Evolutionary conservation across 1,140 invertebrate species (phyloP).

Genomic region (Neodiprion virginianus): DNA sequence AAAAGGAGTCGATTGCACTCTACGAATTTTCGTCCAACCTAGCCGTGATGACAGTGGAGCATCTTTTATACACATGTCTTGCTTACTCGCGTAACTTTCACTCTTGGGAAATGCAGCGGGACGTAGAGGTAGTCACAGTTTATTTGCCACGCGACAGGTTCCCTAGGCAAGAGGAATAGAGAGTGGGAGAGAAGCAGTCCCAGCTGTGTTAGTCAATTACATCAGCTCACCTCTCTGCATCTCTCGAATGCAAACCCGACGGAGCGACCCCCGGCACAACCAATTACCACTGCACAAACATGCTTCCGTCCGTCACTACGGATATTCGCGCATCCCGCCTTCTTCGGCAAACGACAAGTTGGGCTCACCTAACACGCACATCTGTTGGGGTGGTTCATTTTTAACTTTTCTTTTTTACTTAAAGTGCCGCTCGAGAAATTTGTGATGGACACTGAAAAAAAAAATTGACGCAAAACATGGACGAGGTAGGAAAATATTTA

Average conservation of each 20-base stretch:
- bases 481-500: no score
- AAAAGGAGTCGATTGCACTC: no score
- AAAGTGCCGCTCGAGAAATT: no score
- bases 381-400: no score
- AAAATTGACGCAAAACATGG: no score
- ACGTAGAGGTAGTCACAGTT: neutral
- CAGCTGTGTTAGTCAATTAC: constrained; percentile 2
- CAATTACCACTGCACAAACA: neutral
- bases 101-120: neutral
- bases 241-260: neutral
- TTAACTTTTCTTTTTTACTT: no score
- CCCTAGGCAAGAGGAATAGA: neutral
- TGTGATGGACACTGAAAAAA: no score
- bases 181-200: neutral
- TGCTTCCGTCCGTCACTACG: neutral
- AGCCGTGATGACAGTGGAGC: neutral
- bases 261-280: neutral
- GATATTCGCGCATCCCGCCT: no score
- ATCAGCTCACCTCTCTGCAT: neutral
- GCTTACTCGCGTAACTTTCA: neutral
- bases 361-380: no score
- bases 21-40: no score
- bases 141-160: no score
- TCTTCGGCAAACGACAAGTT: no score
- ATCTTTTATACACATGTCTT: neutral